Evolutionary conservation across 2,797 vertebrate genomes (phyloP).

Genomic region (Danio choprae): DNA sequence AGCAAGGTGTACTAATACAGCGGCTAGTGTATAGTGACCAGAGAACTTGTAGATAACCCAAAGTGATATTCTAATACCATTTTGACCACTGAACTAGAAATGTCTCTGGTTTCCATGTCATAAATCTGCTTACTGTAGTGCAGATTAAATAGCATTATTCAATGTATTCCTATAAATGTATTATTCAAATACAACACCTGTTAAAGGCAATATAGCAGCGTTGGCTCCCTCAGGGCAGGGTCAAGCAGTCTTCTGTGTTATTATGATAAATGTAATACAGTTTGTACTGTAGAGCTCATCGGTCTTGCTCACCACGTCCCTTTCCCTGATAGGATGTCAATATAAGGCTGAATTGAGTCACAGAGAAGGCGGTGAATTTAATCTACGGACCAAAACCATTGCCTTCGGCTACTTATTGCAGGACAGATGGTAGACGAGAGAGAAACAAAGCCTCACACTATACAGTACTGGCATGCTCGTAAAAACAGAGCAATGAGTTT

Average conservation of each 20-base stretch:
- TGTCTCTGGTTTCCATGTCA: too few species aligned
- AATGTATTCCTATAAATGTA: too few species aligned
- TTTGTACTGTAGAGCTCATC: constrained; percentile 12
- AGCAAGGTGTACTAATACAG: too few species aligned
- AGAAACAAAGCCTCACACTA: neutral
- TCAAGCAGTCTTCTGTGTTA: constrained; percentile 11
- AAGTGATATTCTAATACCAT: too few species aligned
- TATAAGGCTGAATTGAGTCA: neutral
- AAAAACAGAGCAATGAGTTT: neutral
- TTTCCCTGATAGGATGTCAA: constrained; percentile 18
- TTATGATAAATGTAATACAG: constrained; percentile 24
- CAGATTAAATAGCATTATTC: too few species aligned
- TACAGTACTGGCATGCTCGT: neutral
- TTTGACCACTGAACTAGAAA: too few species aligned
- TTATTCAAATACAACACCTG: too few species aligned
- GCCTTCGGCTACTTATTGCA: neutral
- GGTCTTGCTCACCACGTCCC: neutral
- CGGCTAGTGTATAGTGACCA: too few species aligned
- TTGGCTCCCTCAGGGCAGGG: too few species aligned
- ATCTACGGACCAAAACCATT: constrained; percentile 4
- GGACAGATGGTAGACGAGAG: neutral
- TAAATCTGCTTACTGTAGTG: too few species aligned
- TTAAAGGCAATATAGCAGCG: too few species aligned
- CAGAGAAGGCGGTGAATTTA: constrained; percentile 7
- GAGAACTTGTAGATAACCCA: too few species aligned